These are phyloP conservation scores for Lasioglossum baleicum DNA, from an alignment of 1,140 invertebrate species.

Conservation along the genomic window DNA sequence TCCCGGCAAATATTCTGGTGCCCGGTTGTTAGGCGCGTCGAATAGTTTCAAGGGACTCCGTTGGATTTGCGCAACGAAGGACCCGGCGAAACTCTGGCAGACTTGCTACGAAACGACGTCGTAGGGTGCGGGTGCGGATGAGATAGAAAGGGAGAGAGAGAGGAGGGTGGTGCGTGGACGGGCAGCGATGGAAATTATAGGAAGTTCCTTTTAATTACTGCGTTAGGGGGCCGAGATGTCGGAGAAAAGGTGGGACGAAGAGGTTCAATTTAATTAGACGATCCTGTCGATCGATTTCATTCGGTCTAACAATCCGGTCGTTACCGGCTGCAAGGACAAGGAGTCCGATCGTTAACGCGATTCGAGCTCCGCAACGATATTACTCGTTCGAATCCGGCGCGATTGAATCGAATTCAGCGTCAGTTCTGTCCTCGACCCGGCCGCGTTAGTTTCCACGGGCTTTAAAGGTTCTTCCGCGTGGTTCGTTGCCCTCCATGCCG, in stretches of 20 bases:
- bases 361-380: constrained; percentile 61
- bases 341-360: constrained; percentile 64
- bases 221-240: constrained; percentile 40
- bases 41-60: constrained; percentile 8
- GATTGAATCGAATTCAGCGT: constrained; percentile 61
- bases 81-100: constrained; percentile 26
- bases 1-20: background rate
- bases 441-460: constrained; percentile 25
- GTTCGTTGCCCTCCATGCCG: background rate
- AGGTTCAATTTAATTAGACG: constrained; percentile 65
- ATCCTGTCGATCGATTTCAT: constrained; percentile 61
- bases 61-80: constrained; percentile 10
- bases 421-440: constrained; percentile 19
- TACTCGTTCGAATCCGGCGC: constrained; percentile 56
- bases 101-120: constrained; percentile 40
- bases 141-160: background rate
- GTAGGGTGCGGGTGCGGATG: constrained; percentile 12
- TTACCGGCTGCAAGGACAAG: constrained; percentile 53
- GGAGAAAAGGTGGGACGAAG: constrained; percentile 37
- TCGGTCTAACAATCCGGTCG: constrained; percentile 51
- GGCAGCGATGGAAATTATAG: constrained; percentile 49
- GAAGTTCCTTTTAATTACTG: constrained; percentile 61
- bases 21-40: background rate
- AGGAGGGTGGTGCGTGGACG: background rate
- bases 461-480: constrained; percentile 46